Evolutionary conservation across 2,797 vertebrate genomes (phyloP), one percentile per base, ranked within the genome.

Genomic region (Melanotaenia nigrans): DNA sequence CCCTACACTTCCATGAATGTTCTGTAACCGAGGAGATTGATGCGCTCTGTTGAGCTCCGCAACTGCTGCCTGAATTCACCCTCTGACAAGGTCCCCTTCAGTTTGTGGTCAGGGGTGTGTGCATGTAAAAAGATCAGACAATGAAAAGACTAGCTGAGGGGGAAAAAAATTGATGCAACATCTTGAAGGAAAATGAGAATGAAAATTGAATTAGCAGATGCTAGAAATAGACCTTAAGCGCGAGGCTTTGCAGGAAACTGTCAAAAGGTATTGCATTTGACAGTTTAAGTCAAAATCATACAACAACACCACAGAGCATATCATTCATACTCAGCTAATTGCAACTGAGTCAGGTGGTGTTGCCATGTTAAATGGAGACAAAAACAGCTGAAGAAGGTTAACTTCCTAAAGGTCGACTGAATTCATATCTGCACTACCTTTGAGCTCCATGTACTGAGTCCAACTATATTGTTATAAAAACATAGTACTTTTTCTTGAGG

Each of bases 61-160:
- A 64, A 47, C 75, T 57, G 77, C 66, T 51, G 66, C 51, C 45
- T 68, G 69, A 35, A 73, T 79, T 81, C 68, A 75, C 66, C 61
- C 60, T 64, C 75, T 71, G 81, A 79, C 77, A 81, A 74, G 73
- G 85, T 86, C 83, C 76, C 75, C 51, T 78, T 87, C 73, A 77
- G 45, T 79, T 73, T 84, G 56, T 76, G 82, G 83, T 89, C 79
- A 76, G 72, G 71, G 65, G 20, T 55, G 33, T 68, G 30, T 22
- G 28, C 36, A 4, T 12, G 61, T 38, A 66, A 61, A 51, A 47
- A 80, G 35, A 75, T 70, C 40, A 79, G 58, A 82, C 71, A 55
- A 51, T 74, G 63, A 75, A 58, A 74, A 57, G 42, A 32, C 38
- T 30, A n/a, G 65, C 36, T 33, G 9, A 12, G 53, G 2, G 14